Percentiles rank a stretch among this genome's conserved stretches.
Conservation (phyloP, 2,113 vertebrate species). For the Lamprotornis superbus region DNA sequence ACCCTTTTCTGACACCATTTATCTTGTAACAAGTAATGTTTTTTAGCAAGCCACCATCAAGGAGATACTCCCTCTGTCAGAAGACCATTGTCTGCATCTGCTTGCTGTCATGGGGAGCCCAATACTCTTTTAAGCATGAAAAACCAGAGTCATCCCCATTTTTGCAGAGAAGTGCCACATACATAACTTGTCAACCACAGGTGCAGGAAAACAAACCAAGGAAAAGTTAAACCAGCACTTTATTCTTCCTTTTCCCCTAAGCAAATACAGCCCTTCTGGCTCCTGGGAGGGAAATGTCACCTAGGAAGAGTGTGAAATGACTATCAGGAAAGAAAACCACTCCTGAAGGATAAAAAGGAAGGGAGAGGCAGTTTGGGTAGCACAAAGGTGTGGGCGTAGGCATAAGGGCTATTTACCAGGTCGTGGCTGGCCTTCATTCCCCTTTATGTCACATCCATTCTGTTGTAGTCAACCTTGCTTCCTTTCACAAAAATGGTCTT, state of each 20-base stretch:
- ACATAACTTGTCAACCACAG: neutral
- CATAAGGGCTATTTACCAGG: neutral
- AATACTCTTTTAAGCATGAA: neutral
- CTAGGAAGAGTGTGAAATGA: neutral
- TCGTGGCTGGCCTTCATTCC: neutral
- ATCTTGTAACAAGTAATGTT: neutral
- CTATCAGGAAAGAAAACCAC: neutral
- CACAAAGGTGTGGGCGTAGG: rapidly evolving
- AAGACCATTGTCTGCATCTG: neutral
- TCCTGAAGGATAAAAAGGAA: neutral
- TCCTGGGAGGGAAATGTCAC: neutral
- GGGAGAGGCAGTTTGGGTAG: neutral
- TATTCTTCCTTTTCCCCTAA: neutral
- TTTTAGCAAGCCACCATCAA: neutral
- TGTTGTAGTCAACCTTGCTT: neutral
- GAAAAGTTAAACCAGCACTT: neutral
- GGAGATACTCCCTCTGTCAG: neutral
- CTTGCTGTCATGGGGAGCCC: neutral
- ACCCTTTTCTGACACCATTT: neutral
- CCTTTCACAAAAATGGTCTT: neutral
- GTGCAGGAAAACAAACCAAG: neutral
- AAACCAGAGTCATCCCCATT: neutral
- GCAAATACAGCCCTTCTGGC: neutral
- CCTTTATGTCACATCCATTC: neutral
- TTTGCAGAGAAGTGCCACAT: neutral